phyloP scores from a whole-genome alignment of 2,797 vertebrate genomes.

The Morus bassanus region DNA sequence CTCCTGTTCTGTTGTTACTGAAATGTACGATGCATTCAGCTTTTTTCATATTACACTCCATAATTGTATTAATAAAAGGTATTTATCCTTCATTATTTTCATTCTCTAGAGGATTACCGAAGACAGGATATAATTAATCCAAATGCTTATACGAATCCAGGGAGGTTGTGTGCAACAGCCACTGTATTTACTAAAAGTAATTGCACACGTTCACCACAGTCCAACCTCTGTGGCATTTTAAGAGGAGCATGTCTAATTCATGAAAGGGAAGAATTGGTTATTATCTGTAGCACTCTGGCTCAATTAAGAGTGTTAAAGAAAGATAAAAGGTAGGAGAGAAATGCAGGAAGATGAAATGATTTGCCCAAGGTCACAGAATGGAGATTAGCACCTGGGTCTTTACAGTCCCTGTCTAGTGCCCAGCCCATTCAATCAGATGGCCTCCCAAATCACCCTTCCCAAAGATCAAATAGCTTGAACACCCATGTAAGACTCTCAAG shows the following conservation, averaged over 20 bases:
- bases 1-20: slow-evolving; percentile 10
- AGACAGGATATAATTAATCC: slow-evolving; percentile 59
- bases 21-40: slow-evolving; percentile 15
- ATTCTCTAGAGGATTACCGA: slow-evolving; percentile 43
- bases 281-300: slow-evolving; percentile 52
- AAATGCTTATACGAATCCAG: not conserved
- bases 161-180: slow-evolving; percentile 1
- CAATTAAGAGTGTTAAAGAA: slow-evolving; percentile 60
- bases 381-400: slow-evolving; percentile 25
- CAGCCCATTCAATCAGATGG: not conserved
- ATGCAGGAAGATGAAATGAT: slow-evolving; percentile 40
- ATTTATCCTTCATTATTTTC: slow-evolving; percentile 64
- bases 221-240: slow-evolving; percentile 54
- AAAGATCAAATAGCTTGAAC: not conserved
- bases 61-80: slow-evolving; percentile 63
- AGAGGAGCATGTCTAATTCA: slow-evolving; percentile 48
- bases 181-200: slow-evolving; percentile 45
- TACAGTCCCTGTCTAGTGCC: not conserved
- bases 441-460: not conserved
- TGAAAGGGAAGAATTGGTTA: slow-evolving; percentile 45
- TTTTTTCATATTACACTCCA: slow-evolving; percentile 23
- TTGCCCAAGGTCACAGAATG: slow-evolving; percentile 50
- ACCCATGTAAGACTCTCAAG: not conserved
- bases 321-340: slow-evolving; percentile 57
- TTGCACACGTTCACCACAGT: slow-evolving; percentile 30